Evolutionary conservation across 2,113 vertebrate genomes (phyloP).

Genomic region (Bettongia penicillata): DNA sequence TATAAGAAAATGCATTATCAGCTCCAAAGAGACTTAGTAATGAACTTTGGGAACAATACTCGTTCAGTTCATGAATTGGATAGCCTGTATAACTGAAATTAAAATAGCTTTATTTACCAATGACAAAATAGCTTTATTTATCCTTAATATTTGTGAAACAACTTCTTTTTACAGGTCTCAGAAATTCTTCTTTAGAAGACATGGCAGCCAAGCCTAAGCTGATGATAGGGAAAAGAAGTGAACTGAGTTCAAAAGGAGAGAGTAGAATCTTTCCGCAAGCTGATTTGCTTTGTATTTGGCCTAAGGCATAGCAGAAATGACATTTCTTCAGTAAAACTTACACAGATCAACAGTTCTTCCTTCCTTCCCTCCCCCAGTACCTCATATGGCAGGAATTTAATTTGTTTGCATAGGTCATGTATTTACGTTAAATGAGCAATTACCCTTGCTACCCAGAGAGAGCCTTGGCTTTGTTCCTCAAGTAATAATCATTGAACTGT

Average conservation of each 20-base stretch:
- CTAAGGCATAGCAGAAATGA: not conserved
- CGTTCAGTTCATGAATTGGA: not conserved
- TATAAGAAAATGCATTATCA: not conserved
- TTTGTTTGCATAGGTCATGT: not conserved
- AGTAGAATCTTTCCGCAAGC: not conserved
- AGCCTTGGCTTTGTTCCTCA: not conserved
- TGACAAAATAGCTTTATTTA: not conserved
- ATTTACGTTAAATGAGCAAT: not conserved
- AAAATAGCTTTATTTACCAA: not conserved
- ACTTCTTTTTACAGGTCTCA: not conserved
- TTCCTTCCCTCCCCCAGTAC: not conserved
- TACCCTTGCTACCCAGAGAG: not conserved
- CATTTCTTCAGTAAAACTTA: not conserved
- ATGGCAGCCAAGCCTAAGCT: not conserved
- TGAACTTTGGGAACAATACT: not conserved
- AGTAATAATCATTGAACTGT: not conserved
- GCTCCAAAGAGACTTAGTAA: not conserved
- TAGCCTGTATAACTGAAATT: not conserved
- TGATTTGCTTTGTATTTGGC: not conserved
- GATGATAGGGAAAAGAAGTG: not conserved
- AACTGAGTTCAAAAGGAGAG: not conserved
- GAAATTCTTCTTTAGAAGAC: not conserved
- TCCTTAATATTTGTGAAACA: not conserved
- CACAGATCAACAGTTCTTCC: not conserved
- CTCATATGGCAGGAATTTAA: not conserved